phyloP scores from a whole-genome alignment of 2,888 invertebrate species.

The Ormyrus labotus region DNA sequence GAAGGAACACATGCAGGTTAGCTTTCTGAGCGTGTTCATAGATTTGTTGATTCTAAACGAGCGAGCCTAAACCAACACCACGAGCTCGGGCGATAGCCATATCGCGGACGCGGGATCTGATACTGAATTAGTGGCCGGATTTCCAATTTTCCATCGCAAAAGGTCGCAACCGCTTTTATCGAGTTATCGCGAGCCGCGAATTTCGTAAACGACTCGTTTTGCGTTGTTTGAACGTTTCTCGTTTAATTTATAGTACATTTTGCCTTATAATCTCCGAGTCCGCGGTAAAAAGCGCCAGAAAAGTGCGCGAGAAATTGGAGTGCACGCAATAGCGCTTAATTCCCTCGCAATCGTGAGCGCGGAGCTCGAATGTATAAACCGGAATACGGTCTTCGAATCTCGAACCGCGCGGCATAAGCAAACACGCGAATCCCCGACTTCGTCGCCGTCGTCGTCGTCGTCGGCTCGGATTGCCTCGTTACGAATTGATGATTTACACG shows the following conservation, averaged over 20 bases:
- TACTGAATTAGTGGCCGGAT: constrained; percentile 53
- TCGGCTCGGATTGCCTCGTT: constrained; percentile 45
- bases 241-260: no score
- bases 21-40: no score
- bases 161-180: background rate
- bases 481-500: constrained; percentile 38
- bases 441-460: constrained; percentile 24
- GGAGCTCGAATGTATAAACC: background rate
- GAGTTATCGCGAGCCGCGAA: background rate
- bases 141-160: constrained; percentile 51
- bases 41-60: no score
- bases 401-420: constrained; percentile 16
- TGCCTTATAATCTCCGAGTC: no score
- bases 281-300: background rate
- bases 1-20: no score
- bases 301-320: background rate
- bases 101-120: constrained; percentile 17
- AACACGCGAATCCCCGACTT: constrained; percentile 16
- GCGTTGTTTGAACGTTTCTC: no score
- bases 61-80: constrained; percentile 33
- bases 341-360: background rate
- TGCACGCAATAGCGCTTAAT: no score
- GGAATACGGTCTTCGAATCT: constrained; percentile 1
- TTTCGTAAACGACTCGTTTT: no score
- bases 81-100: background rate